Conservation (phyloP, 2,888 invertebrate genomes). For the Papilio protenor region DNA sequence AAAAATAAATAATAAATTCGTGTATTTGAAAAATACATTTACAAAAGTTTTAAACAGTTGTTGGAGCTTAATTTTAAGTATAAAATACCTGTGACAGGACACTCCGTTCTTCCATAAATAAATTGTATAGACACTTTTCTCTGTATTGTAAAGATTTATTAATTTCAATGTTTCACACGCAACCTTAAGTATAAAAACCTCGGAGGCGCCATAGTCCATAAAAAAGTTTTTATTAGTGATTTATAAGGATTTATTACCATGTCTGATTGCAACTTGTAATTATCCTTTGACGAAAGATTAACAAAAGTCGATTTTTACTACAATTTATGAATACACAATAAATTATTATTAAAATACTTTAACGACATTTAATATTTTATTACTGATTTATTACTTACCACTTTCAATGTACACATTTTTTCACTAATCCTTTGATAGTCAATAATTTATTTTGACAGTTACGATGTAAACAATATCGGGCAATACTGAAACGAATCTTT, state of each 20-base stretch:
- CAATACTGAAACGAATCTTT: too few relatives aligned
- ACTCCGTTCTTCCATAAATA: too few relatives aligned
- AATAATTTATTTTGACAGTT: not conserved
- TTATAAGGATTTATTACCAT: slow-evolving; percentile 17
- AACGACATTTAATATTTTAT: not conserved
- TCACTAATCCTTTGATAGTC: not conserved
- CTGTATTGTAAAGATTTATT: not conserved
- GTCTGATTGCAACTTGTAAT: slow-evolving; percentile 14
- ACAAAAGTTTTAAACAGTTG: too few relatives aligned
- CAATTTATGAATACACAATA: slow-evolving; percentile 21
- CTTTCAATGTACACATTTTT: not conserved
- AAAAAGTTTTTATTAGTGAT: not conserved
- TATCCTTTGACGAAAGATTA: slow-evolving; percentile 26
- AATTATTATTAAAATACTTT: not conserved
- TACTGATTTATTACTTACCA: not conserved
- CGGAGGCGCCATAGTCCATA: not conserved
- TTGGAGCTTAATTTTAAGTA: too few relatives aligned
- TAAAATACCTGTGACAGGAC: too few relatives aligned
- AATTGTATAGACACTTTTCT: too few relatives aligned
- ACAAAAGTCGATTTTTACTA: slow-evolving; percentile 10
- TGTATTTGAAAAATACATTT: too few relatives aligned
- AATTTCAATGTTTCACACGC: not conserved
- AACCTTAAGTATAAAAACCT: not conserved
- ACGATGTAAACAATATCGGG: not conserved
- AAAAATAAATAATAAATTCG: too few relatives aligned